Base-by-base conservation (phyloP, 2,888 invertebrate genomes). In the Osedax fenrisi region DNA sequence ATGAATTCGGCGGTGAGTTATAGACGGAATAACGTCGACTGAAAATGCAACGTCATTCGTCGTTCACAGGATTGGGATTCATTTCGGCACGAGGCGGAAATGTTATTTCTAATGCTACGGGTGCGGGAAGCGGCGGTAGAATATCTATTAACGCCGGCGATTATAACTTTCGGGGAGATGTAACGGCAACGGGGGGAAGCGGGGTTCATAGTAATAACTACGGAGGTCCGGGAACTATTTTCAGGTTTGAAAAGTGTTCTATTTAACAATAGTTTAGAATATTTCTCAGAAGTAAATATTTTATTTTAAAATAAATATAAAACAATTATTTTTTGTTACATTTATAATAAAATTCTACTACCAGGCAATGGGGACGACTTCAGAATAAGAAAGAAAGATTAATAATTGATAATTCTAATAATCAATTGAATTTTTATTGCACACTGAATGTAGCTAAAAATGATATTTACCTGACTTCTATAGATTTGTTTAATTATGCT, bases 61-160 rank as follows among this genome's bases (percentile, higher is more conserved):
- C 22, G 67, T 81, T 0, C 79, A 78, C 68, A 41, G 81, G 81
- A 24, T 76, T 79, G 22, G 81, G 81, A 26, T 56, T 22, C 22
- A 78, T 81, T 17, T 76, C 76, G 61, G 78, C 78, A n/a, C 75
- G 75, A 27, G 81, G 81, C 59, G 81, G 81, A 10, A 76, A 76
- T 73, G 76, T 76, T n/a, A 75, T 66, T n/a, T 68, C 59, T 3
- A 27, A 59, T 1, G 73, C 27, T n/a, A 76, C 77, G 26, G 81
- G 80, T 21, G 80, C 78, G 25, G 81, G 81, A 1, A 81, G 81
- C 76, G 81, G 80, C 23, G 81, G 81, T 5, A 78, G 79, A 25
- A 79, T 81, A 70, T 80, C 80, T 66, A 77, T 79, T 10, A 64
- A 78, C n/a, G 72, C 78, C 70, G 73, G 75, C 22, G 73, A 76